Evolutionary conservation across 1,140 invertebrate genomes (phyloP), one percentile per base, ranked within the genome.

Genomic region (Proctacanthus coquilletti): DNA sequence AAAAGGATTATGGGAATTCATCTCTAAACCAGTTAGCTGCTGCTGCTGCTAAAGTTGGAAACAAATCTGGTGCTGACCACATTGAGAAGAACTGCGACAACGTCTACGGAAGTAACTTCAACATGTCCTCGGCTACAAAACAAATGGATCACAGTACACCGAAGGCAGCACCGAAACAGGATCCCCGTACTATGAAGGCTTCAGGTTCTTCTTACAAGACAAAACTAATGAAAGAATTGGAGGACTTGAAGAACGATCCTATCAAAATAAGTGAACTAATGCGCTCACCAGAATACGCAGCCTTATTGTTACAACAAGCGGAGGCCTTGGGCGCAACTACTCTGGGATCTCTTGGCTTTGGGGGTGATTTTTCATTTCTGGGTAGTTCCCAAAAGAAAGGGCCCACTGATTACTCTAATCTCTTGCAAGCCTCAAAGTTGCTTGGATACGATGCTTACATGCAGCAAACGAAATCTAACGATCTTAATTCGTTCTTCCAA

Each of bases 191-290:
- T 19, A 19, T 5, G 18, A 30, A 38, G 15, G 20, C 13, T 30
- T 20, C 18, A 30, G 36, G 25, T 5, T 13, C n/a, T 38, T 56
- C 53, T 10, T 58, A 58, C 18, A 58, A 58, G 35, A 58, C 55
- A 1, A 58, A 58, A 35, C 44, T 58, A 2, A 58, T 58, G 55
- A 58, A 58, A 21, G 55, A 58, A 42, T 45, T 58, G 34, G 55
- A 58, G 30, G 55, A 58, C 30, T 39, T 58, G 0, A 60, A 60
- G 36, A 55, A 56, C 32, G 56, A 60, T 47, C 53, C 56, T 0
- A 32, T 56, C 2, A 60, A 60, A 41, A 60, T 60, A 46, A 53
- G 49, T 30, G 56, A 60, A 36, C 36, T 60, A 2, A 58, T 60
- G 21, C 46, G 52, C 0, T 60, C 54, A 3, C 54, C 57, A 2